phyloP scores from a whole-genome alignment of 2,797 vertebrate genomes.

The Okamejei kenojei region DNA sequence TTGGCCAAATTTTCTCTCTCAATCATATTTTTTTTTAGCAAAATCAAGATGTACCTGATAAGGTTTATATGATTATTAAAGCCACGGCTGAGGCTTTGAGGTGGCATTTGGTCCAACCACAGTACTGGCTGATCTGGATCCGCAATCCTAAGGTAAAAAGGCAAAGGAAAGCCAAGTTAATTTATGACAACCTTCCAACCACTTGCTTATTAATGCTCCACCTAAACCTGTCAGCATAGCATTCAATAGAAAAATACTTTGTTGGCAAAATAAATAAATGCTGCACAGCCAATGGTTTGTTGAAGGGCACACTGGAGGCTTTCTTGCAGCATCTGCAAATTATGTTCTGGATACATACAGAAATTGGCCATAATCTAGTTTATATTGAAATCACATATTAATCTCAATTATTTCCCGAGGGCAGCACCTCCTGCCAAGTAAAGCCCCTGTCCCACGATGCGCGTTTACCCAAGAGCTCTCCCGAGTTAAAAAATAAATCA shows the following conservation, averaged over 20 bases:
- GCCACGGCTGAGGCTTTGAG: constrained; percentile 83
- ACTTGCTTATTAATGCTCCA: background rate
- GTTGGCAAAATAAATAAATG: background rate
- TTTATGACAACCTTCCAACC: background rate
- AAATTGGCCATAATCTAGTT: background rate
- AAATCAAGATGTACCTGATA: constrained; percentile 71
- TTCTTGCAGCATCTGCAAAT: background rate
- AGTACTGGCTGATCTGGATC: constrained; percentile 95
- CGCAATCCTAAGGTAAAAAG: constrained; percentile 65
- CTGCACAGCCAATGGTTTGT: background rate
- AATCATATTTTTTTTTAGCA: background rate
- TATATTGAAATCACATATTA: background rate
- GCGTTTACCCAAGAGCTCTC: no score
- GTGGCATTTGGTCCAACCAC: constrained; percentile 96
- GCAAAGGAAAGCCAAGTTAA: constrained; percentile 4
- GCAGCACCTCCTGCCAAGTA: background rate
- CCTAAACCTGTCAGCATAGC: background rate
- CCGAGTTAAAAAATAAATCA: no score
- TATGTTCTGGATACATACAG: background rate
- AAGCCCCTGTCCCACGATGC: no score
- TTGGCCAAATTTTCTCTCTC: background rate
- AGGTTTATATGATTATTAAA: constrained; percentile 98
- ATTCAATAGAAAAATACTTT: background rate
- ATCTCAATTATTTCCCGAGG: background rate
- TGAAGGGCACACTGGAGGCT: background rate